These are phyloP conservation scores for Manis javanica DNA, from an alignment of 2,797 vertebrate genomes.

Conservation along the genomic window DNA sequence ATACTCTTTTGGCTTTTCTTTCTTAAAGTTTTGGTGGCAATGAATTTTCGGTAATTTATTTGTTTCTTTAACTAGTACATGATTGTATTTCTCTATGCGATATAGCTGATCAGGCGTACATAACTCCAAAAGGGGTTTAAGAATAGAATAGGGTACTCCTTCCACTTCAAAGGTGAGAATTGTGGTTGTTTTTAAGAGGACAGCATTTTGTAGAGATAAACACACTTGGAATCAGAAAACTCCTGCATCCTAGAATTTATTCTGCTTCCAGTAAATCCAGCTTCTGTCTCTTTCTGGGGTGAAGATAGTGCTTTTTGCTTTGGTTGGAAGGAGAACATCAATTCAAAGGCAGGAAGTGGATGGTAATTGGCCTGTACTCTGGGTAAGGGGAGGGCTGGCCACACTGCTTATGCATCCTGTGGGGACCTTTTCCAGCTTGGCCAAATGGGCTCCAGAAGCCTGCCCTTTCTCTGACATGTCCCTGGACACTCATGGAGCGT, in stretches of 20 bases:
- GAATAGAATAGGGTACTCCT: conserved; percentile 94
- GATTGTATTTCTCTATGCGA: conserved; percentile 95
- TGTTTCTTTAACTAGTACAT: conserved; percentile 94
- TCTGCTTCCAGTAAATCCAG: conserved; percentile 93
- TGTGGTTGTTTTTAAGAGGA: conserved; percentile 96
- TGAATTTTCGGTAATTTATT: conserved; percentile 96
- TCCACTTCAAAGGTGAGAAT: conserved; percentile 95
- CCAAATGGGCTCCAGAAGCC: conserved; percentile 31
- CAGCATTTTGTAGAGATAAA: conserved; percentile 96
- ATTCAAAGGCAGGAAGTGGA: conserved; percentile 94
- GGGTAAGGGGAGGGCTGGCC: conserved; percentile 94
- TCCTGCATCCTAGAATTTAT: conserved; percentile 97
- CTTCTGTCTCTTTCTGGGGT: conserved; percentile 90
- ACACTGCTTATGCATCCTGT: conserved; percentile 90
- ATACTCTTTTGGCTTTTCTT: conserved; percentile 92
- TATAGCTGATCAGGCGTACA: conserved; percentile 96
- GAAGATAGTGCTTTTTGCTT: conserved; percentile 94
- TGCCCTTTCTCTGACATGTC: conserved; percentile 78
- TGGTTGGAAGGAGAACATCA: conserved; percentile 91
- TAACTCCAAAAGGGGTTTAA: conserved; percentile 94
- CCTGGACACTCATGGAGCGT: not conserved
- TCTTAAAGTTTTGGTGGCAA: conserved; percentile 94
- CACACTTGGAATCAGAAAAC: conserved; percentile 94
- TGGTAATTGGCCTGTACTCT: conserved; percentile 94
- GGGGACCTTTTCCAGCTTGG: conserved; percentile 84